Evolutionary conservation across 1,140 invertebrate species (phyloP).

Genomic region (Diorhabda elongata): DNA sequence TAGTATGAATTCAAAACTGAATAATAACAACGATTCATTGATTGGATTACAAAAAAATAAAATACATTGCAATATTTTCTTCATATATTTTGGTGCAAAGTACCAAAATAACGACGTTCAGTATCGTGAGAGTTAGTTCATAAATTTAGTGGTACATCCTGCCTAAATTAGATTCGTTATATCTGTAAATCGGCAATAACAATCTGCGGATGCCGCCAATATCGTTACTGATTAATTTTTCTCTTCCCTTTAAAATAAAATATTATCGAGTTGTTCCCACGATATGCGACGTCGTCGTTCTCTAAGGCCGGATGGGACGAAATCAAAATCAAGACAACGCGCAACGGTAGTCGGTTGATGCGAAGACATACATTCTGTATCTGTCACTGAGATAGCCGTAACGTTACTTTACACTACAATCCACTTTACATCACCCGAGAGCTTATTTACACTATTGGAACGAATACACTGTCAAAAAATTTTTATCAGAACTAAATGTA

Average conservation of each 20-base stretch:
- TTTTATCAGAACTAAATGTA: neutral
- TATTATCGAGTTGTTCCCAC: neutral
- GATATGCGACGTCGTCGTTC: neutral
- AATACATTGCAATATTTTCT: no score
- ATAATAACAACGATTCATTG: no score
- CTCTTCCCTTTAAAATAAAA: neutral
- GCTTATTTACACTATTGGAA: neutral
- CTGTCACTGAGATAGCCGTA: neutral
- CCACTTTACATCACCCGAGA: neutral
- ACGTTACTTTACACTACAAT: neutral
- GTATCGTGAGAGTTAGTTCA: no score
- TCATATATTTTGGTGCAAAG: no score
- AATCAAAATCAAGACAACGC: neutral
- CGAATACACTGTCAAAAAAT: neutral
- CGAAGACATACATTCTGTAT: neutral
- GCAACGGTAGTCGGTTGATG: neutral
- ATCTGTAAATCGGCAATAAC: neutral
- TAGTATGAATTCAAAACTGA: no score
- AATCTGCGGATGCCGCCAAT: neutral
- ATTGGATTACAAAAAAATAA: no score
- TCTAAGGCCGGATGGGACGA: neutral
- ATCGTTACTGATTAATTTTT: conserved; percentile 1
- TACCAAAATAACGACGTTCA: no score
- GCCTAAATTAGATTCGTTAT: neutral
- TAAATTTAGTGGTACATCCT: no score